These are phyloP conservation scores for Bombyx huttoni DNA, from an alignment of 2,888 invertebrate genomes.

Conservation along the genomic window DNA sequence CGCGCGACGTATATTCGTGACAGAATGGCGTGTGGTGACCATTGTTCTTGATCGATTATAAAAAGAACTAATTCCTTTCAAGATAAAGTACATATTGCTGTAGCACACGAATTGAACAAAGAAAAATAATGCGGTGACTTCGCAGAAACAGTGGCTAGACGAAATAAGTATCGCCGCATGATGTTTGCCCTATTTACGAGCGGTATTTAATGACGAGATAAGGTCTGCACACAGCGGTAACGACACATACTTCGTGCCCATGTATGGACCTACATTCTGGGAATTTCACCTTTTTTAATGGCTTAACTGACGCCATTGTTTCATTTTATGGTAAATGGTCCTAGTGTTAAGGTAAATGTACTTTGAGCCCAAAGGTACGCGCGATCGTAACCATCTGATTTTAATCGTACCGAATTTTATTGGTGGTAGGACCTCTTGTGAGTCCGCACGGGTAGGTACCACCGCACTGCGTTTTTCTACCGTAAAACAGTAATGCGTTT, in stretches of 20 bases:
- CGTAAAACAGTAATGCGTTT: too few relatives aligned
- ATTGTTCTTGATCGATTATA: conserved; percentile 9
- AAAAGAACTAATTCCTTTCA: conserved; percentile 11
- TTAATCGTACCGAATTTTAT: too few relatives aligned
- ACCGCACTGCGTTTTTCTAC: too few relatives aligned
- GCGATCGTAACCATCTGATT: too few relatives aligned
- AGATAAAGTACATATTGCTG: conserved; percentile 21
- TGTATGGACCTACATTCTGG: neutral
- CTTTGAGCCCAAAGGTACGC: too few relatives aligned
- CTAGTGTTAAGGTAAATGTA: too few relatives aligned
- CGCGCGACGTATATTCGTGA: conserved; percentile 50
- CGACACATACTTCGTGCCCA: neutral
- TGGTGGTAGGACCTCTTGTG: too few relatives aligned
- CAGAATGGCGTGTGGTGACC: conserved; percentile 37
- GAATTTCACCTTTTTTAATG: neutral
- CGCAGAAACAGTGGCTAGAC: conserved; percentile 38
- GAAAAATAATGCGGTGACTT: conserved; percentile 19
- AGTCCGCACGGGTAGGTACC: too few relatives aligned
- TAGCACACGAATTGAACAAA: conserved; percentile 9
- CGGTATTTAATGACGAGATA: conserved; percentile 4
- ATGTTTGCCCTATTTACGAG: conserved; percentile 28
- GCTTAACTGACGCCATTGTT: neutral
- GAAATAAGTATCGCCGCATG: conserved; percentile 35
- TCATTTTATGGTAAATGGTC: neutral
- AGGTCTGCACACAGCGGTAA: conserved; percentile 1